Evolutionary conservation across 2,797 vertebrate genomes (phyloP).

Genomic region (Cryptoprocta ferox): DNA sequence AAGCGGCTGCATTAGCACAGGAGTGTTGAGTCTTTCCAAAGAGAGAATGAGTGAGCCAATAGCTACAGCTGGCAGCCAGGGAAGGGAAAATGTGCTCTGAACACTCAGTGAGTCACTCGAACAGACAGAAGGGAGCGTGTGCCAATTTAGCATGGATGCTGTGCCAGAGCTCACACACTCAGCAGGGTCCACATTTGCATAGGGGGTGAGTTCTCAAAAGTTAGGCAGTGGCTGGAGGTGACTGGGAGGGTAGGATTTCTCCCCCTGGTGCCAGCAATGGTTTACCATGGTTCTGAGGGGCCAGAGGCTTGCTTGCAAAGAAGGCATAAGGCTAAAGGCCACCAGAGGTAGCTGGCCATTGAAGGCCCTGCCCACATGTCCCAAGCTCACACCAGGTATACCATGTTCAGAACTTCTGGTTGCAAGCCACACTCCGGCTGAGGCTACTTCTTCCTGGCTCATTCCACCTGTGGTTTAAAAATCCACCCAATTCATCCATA

Average conservation of each 20-base stretch:
- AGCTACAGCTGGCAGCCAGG: constrained; percentile 70
- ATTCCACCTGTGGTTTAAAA: constrained; percentile 32
- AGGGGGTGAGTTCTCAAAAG: background rate
- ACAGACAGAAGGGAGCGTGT: constrained; percentile 53
- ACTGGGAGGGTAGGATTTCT: background rate
- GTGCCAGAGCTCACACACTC: constrained; percentile 59
- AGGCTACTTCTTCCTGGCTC: background rate
- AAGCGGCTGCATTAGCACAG: constrained; percentile 22
- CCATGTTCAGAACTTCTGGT: background rate
- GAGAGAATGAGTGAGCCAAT: constrained; percentile 64
- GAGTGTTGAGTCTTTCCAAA: constrained; percentile 38
- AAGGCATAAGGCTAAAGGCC: background rate
- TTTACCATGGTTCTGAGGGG: background rate
- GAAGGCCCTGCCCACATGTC: background rate
- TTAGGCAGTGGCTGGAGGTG: background rate
- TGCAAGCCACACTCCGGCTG: background rate
- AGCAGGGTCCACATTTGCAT: constrained; percentile 11
- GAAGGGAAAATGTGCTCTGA: constrained; percentile 73
- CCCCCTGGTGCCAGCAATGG: background rate
- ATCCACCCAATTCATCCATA: background rate
- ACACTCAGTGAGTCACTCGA: constrained; percentile 68
- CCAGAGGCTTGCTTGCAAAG: background rate
- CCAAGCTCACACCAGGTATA: background rate
- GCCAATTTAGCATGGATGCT: background rate
- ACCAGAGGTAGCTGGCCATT: background rate